Base-by-base conservation (phyloP, 2,888 invertebrate species). In the Dynastes hyllus region DNA sequence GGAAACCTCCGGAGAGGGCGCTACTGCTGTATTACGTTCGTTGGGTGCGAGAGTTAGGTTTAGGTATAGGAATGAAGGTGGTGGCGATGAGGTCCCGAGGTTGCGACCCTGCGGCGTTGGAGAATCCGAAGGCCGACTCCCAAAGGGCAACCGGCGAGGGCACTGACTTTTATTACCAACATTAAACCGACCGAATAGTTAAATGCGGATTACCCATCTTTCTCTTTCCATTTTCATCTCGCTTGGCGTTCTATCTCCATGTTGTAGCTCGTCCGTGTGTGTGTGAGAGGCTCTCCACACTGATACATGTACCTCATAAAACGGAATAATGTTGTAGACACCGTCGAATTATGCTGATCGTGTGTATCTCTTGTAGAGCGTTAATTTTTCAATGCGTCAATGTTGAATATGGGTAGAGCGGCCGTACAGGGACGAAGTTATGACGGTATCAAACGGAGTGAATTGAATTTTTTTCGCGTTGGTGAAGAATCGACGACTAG, bases 221-320 rank as follows among this genome's bases (percentile, higher is more conserved):
- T 58, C 55, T 58, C 8, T 45, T 45, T 45, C 45, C 45, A 5
- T 37, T 8, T 11, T 45, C 45, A 45, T 11, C 45, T 45, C 45
- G 45, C 11, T 45, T 5, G 32, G 45, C 11, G 11, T 45, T 45
- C 9, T 11, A 11, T 45, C 45, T 45, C 8, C 11, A 11, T 45
- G 5, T 4, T 37, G 32, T 5, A 37, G 3, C 45, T 11, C 45
- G 45, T 45, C 45, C 45, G 45, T 45, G 45, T 1, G 45, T 45
- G 45, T 11, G 45, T 8, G 45, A 11, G 11, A 11, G 45, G 45
- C 11, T 45, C 45, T 16, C 76, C 55, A 55, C 58, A 45, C 69
- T 78, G 78, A 78, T 78, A 71, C 63, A 78, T 78, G 78, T 78
- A 58, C 63, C 58, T 71, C 78, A 78, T 78, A 78, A 78, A 78